A percentile compares a stretch with the other conserved stretches of the same genome.
These are phyloP conservation scores for Sceloporus undulatus DNA, from an alignment of 2,113 vertebrate species.

Conservation along the genomic window DNA sequence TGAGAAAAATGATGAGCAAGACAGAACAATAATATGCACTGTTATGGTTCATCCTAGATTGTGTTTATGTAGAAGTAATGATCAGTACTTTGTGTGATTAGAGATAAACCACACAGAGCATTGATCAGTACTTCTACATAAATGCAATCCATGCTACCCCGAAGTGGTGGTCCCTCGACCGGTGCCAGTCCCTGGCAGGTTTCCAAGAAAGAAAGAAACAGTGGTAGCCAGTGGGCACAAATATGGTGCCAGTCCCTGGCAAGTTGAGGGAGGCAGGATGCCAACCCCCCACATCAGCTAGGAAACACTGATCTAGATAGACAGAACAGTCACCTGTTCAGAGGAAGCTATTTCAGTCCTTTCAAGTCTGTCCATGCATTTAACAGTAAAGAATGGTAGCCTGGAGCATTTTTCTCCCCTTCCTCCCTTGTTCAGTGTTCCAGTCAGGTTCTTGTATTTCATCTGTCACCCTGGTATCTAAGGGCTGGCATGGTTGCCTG, in stretches of 20 bases:
- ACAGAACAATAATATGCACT: not conserved
- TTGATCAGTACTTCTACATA: too few relatives aligned
- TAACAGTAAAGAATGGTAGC: rapidly evolving
- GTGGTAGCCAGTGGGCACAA: too few relatives aligned
- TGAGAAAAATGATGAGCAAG: not conserved
- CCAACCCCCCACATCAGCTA: too few relatives aligned
- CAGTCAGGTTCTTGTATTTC: constrained; percentile 13
- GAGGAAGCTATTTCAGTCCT: not conserved
- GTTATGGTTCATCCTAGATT: not conserved
- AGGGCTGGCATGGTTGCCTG: not conserved
- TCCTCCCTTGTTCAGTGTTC: not conserved
- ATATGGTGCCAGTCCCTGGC: too few relatives aligned
- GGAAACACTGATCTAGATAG: not conserved
- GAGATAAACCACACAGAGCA: too few relatives aligned
- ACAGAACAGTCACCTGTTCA: not conserved
- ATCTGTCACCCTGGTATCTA: rapidly evolving
- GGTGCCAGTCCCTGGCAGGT: too few relatives aligned
- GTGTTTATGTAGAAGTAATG: not conserved
- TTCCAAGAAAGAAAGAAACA: too few relatives aligned
- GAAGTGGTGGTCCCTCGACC: too few relatives aligned
- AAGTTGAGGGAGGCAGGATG: too few relatives aligned
- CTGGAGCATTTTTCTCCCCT: not conserved
- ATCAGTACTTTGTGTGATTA: not conserved
- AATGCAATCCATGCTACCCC: too few relatives aligned
- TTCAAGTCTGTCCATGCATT: not conserved